Conservation (phyloP, 2,797 vertebrate species). For the Sciaenops ocellatus region DNA sequence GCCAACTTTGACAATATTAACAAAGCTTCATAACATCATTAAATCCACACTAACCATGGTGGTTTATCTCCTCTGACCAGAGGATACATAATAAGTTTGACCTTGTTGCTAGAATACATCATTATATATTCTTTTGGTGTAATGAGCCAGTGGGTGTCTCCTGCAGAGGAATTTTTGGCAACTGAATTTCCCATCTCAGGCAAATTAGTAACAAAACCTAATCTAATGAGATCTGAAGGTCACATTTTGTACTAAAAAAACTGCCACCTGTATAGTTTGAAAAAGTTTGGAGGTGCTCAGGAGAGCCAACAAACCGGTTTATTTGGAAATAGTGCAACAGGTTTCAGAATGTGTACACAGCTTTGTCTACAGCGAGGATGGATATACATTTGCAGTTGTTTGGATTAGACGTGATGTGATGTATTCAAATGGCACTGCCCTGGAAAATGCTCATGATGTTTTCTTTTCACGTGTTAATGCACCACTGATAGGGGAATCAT, state of each 20-base stretch:
- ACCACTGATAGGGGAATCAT: slow-evolving; percentile 55
- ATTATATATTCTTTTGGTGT: slow-evolving; percentile 51
- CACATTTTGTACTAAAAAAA: slow-evolving; percentile 46
- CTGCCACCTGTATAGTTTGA: slow-evolving; percentile 37
- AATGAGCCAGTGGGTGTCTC: slow-evolving; percentile 44
- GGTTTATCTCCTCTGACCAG: slow-evolving; percentile 20
- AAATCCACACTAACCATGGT: slow-evolving; percentile 13
- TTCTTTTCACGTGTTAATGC: slow-evolving; percentile 70
- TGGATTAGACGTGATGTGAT: slow-evolving; percentile 60
- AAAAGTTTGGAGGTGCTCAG: slow-evolving; percentile 40
- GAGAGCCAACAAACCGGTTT: slow-evolving; percentile 27
- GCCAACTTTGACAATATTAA: background rate
- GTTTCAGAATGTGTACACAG: slow-evolving; percentile 58
- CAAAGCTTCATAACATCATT: slow-evolving; percentile 7
- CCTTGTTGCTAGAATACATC: slow-evolving; percentile 43
- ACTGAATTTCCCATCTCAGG: slow-evolving; percentile 39
- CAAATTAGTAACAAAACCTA: slow-evolving; percentile 26
- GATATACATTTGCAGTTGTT: slow-evolving; percentile 57
- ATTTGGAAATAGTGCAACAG: slow-evolving; percentile 54
- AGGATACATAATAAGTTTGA: slow-evolving; percentile 42
- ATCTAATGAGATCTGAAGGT: slow-evolving; percentile 66
- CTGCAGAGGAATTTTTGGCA: slow-evolving; percentile 46
- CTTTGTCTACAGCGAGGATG: slow-evolving; percentile 42
- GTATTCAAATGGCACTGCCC: slow-evolving; percentile 52
- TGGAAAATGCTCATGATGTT: slow-evolving; percentile 68